phyloP scores from a whole-genome alignment of 2,888 invertebrate genomes.

The Odontothrips loti region DNA sequence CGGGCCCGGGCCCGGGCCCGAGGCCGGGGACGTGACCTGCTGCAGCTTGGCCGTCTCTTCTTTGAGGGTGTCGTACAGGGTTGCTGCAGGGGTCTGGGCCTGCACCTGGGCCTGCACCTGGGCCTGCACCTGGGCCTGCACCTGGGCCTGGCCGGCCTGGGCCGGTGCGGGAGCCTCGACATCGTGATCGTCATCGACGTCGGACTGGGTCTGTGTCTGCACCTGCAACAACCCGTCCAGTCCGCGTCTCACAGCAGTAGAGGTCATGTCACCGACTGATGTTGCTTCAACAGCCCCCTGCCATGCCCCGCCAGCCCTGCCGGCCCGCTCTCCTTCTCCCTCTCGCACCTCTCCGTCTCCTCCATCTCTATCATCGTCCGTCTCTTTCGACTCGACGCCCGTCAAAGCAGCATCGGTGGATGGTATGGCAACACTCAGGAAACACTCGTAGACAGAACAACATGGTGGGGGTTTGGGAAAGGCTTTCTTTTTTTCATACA shows the following conservation, averaged over 20 bases:
- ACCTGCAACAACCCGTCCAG: conserved; percentile 24
- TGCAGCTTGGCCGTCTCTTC: conserved; percentile 13
- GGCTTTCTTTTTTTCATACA: too few relatives aligned
- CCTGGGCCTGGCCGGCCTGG: background rate
- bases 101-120: background rate
- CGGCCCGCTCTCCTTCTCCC: too few relatives aligned
- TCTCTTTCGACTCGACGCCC: conserved; percentile 14
- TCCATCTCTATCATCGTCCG: conserved; percentile 31
- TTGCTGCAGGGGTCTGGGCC: background rate
- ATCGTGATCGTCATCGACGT: background rate
- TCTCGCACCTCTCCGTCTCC: too few relatives aligned
- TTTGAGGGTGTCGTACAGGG: conserved; percentile 17
- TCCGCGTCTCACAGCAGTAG: conserved; percentile 11
- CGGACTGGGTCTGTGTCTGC: conserved; percentile 16
- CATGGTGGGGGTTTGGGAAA: too few relatives aligned
- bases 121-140: background rate
- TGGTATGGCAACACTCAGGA: conserved; percentile 1
- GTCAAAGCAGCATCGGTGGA: conserved; percentile 24
- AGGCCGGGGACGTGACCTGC: background rate
- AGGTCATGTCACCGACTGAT: conserved; percentile 13
- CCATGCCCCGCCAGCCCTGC: too few relatives aligned
- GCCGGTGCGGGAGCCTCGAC: background rate
- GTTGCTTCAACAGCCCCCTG: conserved; percentile 17
- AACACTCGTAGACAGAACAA: too few relatives aligned
- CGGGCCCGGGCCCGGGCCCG: background rate